These are phyloP conservation scores for Pseudobourletiella spinata DNA, from an alignment of 1,140 invertebrate species.

Conservation along the genomic window DNA sequence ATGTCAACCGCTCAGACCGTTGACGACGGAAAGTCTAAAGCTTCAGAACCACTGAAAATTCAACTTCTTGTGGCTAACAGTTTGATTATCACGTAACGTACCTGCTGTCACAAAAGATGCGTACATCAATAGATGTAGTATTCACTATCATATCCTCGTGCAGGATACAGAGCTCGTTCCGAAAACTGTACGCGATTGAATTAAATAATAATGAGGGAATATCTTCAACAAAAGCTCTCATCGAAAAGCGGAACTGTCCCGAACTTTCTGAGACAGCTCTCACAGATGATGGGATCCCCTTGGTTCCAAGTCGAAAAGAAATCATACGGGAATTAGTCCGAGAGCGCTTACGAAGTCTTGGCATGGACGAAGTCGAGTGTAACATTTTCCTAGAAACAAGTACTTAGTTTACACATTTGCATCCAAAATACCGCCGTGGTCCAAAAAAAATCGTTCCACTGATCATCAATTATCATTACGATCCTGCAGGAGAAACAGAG, in stretches of 20 bases:
- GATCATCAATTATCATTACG: neutral
- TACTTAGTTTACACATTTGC: neutral
- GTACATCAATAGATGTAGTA: no score
- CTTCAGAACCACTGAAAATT: neutral
- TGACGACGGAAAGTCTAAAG: neutral
- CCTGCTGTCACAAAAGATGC: neutral
- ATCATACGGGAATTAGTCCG: neutral
- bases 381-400: neutral
- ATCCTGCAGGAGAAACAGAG: neutral
- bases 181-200: neutral
- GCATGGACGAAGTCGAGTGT: neutral
- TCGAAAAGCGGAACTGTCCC: neutral
- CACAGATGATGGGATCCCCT: neutral
- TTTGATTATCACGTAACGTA: neutral
- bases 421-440: no score
- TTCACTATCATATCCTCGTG: no score
- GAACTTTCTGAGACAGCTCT: neutral
- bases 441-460: no score
- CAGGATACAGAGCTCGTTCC: neutral
- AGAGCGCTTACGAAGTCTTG: neutral
- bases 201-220: neutral
- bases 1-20: no score
- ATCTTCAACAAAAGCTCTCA: neutral
- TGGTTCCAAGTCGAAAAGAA: neutral
- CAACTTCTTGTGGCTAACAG: neutral